phyloP scores from a whole-genome alignment of 2,797 vertebrate genomes.

The Chromis chromis region DNA sequence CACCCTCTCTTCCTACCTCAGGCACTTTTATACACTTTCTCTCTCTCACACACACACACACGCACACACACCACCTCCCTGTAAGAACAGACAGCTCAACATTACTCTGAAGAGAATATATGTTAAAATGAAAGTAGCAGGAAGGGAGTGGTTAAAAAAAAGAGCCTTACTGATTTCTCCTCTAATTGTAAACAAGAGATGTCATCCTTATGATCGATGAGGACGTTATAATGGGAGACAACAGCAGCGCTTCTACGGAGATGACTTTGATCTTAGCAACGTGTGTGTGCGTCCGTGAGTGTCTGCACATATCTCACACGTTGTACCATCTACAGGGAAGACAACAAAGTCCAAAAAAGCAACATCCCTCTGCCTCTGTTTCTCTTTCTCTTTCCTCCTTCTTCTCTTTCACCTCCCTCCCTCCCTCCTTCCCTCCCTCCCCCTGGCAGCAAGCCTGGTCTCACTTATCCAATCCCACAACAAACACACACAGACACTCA shows the following conservation, averaged over 20 bases:
- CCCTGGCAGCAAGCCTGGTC: constrained; percentile 70
- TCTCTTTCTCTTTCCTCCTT: constrained; percentile 49
- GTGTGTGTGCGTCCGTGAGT: constrained; percentile 7
- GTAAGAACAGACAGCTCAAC: constrained; percentile 49
- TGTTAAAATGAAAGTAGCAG: constrained; percentile 34
- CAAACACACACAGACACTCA: constrained; percentile 64
- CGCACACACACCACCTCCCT: constrained; percentile 27
- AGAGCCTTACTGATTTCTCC: constrained; percentile 1
- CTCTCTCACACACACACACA: too few relatives aligned
- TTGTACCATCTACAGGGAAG: constrained; percentile 54
- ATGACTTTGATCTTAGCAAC: constrained; percentile 57
- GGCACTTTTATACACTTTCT: constrained; percentile 51
- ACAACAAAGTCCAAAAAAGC: constrained; percentile 65
- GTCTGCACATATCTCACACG: constrained; percentile 19
- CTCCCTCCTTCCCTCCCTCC: constrained; percentile 57
- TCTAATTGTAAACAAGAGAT: constrained; percentile 58
- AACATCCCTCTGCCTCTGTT: constrained; percentile 56
- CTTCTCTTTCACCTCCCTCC: constrained; percentile 62
- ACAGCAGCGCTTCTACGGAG: constrained; percentile 42
- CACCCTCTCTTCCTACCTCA: constrained; percentile 38
- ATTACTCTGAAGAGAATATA: constrained; percentile 40
- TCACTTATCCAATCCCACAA: constrained; percentile 77
- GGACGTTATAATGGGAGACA: constrained; percentile 52
- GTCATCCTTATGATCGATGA: constrained; percentile 58
- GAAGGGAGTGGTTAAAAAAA: constrained; percentile 19